Conservation (phyloP, 2,797 vertebrate genomes). For the Crypturellus tataupa region DNA sequence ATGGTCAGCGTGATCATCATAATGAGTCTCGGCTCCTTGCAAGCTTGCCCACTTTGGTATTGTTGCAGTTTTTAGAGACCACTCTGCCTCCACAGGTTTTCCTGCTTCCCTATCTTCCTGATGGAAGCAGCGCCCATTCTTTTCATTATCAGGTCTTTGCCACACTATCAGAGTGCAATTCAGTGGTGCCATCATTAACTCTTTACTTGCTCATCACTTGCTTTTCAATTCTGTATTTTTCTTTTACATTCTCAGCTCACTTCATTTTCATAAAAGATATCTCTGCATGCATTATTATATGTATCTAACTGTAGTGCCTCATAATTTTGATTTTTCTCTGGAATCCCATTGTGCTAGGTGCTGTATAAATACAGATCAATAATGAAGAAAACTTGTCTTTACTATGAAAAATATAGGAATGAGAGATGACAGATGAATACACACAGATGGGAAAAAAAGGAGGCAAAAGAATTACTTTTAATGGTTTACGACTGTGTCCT, state of each 20-base stretch:
- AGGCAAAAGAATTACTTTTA: not conserved
- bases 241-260: not conserved
- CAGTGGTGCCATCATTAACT: no score
- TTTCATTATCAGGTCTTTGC: no score
- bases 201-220: not conserved
- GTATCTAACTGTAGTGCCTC: not conserved
- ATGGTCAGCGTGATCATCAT: no score
- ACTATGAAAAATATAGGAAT: not conserved
- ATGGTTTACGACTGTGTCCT: not conserved
- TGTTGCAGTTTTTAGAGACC: no score
- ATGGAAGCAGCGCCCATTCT: no score
- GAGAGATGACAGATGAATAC: not conserved
- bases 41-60: no score
- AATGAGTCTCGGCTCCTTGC: no score
- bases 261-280: constrained; percentile 5
- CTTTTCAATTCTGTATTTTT: constrained; percentile 3
- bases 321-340: constrained; percentile 1
- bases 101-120: no score
- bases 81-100: no score
- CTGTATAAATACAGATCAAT: not conserved
- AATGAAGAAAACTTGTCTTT: not conserved
- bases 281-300: not conserved
- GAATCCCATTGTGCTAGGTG: accelerated
- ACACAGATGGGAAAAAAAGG: not conserved
- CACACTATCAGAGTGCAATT: no score